Evolutionary conservation across 1,140 invertebrate species (phyloP), one percentile per base, ranked within the genome.

Genomic region (Ceratina australensis): DNA sequence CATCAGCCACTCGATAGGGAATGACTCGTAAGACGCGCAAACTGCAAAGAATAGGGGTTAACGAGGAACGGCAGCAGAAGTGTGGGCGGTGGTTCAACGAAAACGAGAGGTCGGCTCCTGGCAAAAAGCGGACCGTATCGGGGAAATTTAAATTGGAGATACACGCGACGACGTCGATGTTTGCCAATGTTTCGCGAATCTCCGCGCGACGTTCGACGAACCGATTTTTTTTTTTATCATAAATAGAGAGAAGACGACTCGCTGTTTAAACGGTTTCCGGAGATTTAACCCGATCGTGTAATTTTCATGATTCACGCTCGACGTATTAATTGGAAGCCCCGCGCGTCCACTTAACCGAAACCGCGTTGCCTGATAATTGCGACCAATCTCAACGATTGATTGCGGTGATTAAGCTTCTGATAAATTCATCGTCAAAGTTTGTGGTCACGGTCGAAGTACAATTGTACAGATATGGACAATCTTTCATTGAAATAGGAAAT

Each of bases 151-250:
- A 84, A 83, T 84, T 72, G 65, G 64, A 33, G 52, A 20, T 20
- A 26, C 60, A 18, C 33, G 56, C 57, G 33, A 16, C 22, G 33
- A 20, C 61, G 67, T 57, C 83, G 47, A 83, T 83, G 83, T 84
- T 84, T 84, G 72, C 69, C 54, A 42, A 65, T 54, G 57, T 73
- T 65, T 82, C 76, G 26, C 18, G 42, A 15, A 3, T 3, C 59
- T 20, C 22, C 24, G n/a, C n/a, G 20, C 59, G 60, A 68, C 64
- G 49, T 67, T 28, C 63, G 61, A 50, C 71, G 83, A 74, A 81
- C 75, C 81, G 75, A 87, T 85, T 85, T 79, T 83, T 42, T 85
- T 85, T 79, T 83, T 42, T 71, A 86, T 87, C 73, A 87, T 85
- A 87, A 87, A 83, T 18, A 52, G 18, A 15, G 52, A 47, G 83